Evolutionary conservation across 2,113 vertebrate species (phyloP).

Genomic region (Otocyon megalotis): DNA sequence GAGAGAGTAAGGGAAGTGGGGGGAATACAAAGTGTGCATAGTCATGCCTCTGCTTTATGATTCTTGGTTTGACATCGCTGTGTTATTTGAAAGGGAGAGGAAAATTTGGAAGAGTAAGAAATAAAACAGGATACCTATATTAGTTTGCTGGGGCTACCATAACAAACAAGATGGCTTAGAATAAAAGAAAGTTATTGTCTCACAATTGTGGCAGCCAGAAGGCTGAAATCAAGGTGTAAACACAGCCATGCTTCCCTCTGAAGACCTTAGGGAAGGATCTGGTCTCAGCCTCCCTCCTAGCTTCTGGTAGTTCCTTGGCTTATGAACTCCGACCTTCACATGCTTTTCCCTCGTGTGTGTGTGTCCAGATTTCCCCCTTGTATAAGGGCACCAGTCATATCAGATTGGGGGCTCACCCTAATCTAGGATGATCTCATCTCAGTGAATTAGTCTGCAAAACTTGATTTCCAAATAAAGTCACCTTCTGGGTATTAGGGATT

Average conservation of each 20-base stretch:
- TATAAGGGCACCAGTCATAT: background rate
- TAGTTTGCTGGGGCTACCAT: background rate
- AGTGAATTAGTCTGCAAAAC: background rate
- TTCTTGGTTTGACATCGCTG: background rate
- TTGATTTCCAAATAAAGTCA: slow-evolving; percentile 48
- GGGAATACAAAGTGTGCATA: background rate
- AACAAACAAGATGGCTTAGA: background rate
- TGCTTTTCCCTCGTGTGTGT: background rate
- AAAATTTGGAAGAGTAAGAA: background rate
- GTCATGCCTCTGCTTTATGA: background rate
- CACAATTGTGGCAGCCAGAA: background rate
- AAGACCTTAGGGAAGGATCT: background rate
- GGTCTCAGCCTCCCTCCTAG: background rate
- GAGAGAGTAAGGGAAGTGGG: too few species aligned
- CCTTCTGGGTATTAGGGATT: background rate
- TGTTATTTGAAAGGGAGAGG: background rate
- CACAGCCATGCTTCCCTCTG: background rate
- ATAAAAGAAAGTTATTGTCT: background rate
- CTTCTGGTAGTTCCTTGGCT: background rate
- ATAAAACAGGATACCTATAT: background rate
- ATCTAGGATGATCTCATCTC: background rate
- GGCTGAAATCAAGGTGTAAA: background rate
- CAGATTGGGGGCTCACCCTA: background rate
- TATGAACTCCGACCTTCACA: background rate
- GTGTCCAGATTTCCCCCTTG: background rate